phyloP scores from a whole-genome alignment of 2,113 vertebrate species.

The Monopterus albus region DNA sequence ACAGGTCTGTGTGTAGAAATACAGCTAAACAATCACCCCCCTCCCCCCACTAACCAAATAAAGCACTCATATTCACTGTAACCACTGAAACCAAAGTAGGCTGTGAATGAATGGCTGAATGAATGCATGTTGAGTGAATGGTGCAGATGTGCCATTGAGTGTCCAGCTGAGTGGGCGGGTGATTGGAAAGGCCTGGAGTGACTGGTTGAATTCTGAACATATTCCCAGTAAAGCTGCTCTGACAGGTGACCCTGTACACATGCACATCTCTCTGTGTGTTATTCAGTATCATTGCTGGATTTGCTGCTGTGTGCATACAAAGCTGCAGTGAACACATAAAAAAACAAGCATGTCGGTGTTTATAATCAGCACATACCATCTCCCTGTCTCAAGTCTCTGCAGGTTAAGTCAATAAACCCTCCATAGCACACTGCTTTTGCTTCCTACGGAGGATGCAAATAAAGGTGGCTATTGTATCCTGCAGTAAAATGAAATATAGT shows the following conservation, averaged over 20 bases:
- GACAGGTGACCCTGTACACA: slow-evolving; percentile 15
- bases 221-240: slow-evolving; percentile 7
- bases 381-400: background rate
- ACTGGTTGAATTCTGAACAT: slow-evolving; percentile 43
- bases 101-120: slow-evolving; percentile 26
- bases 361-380: no score
- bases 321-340: slow-evolving; percentile 1
- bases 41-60: background rate
- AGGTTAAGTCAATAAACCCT: background rate
- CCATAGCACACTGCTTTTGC: background rate
- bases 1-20: slow-evolving; percentile 36
- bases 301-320: background rate
- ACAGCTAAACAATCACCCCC: background rate
- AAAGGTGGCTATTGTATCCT: background rate
- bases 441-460: background rate
- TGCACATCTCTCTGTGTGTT: background rate
- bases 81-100: slow-evolving; percentile 6
- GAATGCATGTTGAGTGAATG: slow-evolving; percentile 46
- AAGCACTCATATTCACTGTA: slow-evolving; percentile 14
- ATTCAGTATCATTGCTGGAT: background rate
- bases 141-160: slow-evolving; percentile 64
- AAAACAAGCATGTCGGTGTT: background rate
- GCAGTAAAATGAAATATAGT: background rate
- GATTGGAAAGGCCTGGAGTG: slow-evolving; percentile 51
- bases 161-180: slow-evolving; percentile 13